A percentile compares a stretch with the other conserved stretches of the same genome.
Evolutionary conservation across 2,888 invertebrate species (phyloP).

Genomic region (Perithous albicinctus): DNA sequence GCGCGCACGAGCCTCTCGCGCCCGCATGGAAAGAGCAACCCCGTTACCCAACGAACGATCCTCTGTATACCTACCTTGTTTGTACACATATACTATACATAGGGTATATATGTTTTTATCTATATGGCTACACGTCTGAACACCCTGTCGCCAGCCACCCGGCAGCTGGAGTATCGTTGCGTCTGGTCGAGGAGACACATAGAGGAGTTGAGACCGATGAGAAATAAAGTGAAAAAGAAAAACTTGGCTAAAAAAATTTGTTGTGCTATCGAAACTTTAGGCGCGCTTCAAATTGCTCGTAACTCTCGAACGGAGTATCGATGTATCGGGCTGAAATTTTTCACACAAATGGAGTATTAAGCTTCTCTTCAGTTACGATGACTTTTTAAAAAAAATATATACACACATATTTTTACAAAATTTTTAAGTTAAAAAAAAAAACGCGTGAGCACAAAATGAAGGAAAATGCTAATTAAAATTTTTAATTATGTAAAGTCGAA

Average conservation of each 20-base stretch:
- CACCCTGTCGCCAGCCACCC: conserved; percentile 60
- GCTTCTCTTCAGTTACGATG: too few species aligned
- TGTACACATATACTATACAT: conserved; percentile 33
- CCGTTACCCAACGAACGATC: conserved; percentile 37
- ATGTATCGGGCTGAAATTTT: too few species aligned
- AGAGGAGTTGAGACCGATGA: neutral
- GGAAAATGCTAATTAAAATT: too few species aligned
- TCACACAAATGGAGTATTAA: too few species aligned
- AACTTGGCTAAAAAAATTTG: neutral
- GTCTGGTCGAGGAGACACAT: conserved; percentile 54
- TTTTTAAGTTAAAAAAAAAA: too few species aligned
- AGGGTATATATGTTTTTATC: conserved; percentile 20
- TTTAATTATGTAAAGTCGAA: too few species aligned
- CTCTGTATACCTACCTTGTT: neutral
- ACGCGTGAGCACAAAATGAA: too few species aligned
- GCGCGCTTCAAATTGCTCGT: too few species aligned
- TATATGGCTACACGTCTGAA: conserved; percentile 22
- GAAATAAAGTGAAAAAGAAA: conserved; percentile 16
- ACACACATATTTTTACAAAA: too few species aligned
- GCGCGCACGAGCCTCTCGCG: neutral
- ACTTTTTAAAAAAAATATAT: too few species aligned
- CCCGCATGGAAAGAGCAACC: conserved; percentile 62
- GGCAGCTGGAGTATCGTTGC: conserved; percentile 45
- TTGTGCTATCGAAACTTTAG: neutral
- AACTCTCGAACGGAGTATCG: too few species aligned